Base-by-base conservation (phyloP, 1,140 invertebrate species). In the Caenorhabditis brenneri region DNA sequence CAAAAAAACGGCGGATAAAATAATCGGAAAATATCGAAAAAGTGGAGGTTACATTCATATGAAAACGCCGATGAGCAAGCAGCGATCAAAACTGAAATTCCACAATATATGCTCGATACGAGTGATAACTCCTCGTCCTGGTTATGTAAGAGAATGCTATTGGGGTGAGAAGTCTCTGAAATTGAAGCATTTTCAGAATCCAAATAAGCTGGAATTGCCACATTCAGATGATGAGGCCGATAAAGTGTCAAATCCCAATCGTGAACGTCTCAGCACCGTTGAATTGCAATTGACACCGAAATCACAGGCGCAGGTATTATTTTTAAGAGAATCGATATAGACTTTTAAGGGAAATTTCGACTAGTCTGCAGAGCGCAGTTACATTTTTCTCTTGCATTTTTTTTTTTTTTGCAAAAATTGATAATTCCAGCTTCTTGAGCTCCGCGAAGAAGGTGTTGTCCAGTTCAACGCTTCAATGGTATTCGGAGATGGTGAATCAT, bases 391-490 rank as follows among this genome's bases (percentile, higher is more conserved):
- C 39, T 42, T 42, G 39, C 39, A 42, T 42, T 5, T 42, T 42
- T 42, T 42, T 42, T 42, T 12, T 12, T 6, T 6, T 42, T 42
- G 39, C 12, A 42, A 6, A 12, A 42, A 42, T 42, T 42, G 5
- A 6, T 46, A 24, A 12, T 27, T 42, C 9, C 22, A 74, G 65
- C 36, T 74, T 9, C 36, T 24, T 12, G 19, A 42, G 24, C 42
- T 74, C 5, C 36, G 19, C 42, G n/a, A 39, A 3, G 24, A 12
- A 0, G 36, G 24, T 12, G 22, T 74, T 24, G 33, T 74, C 24
- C 65, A 74, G 42, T 42, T 74, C 65, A 74, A 74, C 65, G 65
- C 65, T 10, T 6, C 42, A 74, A 74, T 74, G 65, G 36, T 74
- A 6, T 74, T 74, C 24, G 65, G 65, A 15, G 65, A 74, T n/a